Percentiles rank a stretch among this genome's conserved stretches.
Evolutionary conservation across 2,888 invertebrate species (phyloP).

Genomic region (Galerucella nymphaeae): DNA sequence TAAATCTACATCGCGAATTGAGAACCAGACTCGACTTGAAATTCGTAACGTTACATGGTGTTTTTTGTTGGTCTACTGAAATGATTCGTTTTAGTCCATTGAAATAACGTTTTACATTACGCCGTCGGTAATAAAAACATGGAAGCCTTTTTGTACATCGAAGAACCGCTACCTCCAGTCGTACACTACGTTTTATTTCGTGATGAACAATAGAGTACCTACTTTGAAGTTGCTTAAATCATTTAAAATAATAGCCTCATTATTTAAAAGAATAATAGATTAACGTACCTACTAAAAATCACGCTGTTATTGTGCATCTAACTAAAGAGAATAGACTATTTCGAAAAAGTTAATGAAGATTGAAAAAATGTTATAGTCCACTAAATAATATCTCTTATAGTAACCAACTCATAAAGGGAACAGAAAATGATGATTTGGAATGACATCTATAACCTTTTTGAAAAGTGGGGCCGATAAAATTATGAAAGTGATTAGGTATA

Average conservation of each 20-base stretch:
- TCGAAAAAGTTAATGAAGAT: too few species aligned
- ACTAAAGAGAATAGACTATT: too few species aligned
- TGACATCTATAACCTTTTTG: too few species aligned
- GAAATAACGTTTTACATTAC: slow-evolving; percentile 1
- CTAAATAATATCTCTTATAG: too few species aligned
- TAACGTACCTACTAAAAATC: too few species aligned
- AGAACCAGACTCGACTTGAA: slow-evolving; percentile 10
- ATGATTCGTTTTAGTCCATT: slow-evolving; percentile 11
- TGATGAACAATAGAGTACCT: neutral
- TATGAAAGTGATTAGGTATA: too few species aligned
- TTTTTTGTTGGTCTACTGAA: slow-evolving; percentile 18
- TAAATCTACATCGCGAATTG: slow-evolving; percentile 13
- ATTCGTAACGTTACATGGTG: slow-evolving; percentile 8
- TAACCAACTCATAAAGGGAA: too few species aligned
- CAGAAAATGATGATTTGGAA: too few species aligned
- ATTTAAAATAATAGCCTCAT: neutral
- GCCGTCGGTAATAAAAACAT: neutral
- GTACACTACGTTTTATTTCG: neutral
- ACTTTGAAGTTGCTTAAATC: neutral
- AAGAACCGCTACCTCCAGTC: neutral
- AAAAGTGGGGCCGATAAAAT: too few species aligned
- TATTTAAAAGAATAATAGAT: too few species aligned
- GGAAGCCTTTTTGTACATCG: neutral
- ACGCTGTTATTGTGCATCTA: too few species aligned
- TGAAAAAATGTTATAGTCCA: too few species aligned